These are phyloP conservation scores for Yponomeuta sedellus DNA, from an alignment of 2,888 invertebrate species.

Conservation along the genomic window DNA sequence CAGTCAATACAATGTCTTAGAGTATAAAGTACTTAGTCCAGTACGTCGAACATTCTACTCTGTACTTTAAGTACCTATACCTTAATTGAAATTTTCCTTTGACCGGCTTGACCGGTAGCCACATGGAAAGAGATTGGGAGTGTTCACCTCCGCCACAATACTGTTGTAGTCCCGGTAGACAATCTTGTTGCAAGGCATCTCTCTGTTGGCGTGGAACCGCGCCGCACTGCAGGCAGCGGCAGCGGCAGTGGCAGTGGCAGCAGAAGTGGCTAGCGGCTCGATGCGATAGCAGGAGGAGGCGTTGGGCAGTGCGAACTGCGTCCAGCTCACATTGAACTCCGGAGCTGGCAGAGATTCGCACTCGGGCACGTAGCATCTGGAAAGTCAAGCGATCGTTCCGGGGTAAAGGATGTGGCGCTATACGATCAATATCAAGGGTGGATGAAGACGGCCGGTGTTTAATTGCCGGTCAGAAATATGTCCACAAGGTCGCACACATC, in stretches of 20 bases:
- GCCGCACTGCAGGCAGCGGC: constrained; percentile 52
- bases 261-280: constrained; percentile 43
- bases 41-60: too few species aligned
- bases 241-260: constrained; percentile 45
- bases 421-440: too few species aligned
- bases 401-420: neutral
- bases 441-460: too few species aligned
- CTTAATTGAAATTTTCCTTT: too few species aligned
- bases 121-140: neutral
- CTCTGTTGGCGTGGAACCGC: constrained; percentile 43
- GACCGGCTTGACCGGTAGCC: too few species aligned
- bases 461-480: too few species aligned
- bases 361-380: constrained; percentile 56
- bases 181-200: constrained; percentile 67
- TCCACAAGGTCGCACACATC: too few species aligned
- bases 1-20: too few species aligned
- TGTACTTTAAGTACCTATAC: too few species aligned
- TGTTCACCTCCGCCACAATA: constrained; percentile 79
- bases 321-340: constrained; percentile 64
- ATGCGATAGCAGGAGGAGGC: constrained; percentile 45
- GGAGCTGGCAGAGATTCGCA: constrained; percentile 39
- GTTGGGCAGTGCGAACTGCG: constrained; percentile 48
- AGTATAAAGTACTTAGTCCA: too few species aligned
- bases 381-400: constrained; percentile 16
- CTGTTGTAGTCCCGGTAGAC: constrained; percentile 78